Base-by-base conservation (phyloP, 2,113 vertebrate species). In the Spizaetus ornatus region DNA sequence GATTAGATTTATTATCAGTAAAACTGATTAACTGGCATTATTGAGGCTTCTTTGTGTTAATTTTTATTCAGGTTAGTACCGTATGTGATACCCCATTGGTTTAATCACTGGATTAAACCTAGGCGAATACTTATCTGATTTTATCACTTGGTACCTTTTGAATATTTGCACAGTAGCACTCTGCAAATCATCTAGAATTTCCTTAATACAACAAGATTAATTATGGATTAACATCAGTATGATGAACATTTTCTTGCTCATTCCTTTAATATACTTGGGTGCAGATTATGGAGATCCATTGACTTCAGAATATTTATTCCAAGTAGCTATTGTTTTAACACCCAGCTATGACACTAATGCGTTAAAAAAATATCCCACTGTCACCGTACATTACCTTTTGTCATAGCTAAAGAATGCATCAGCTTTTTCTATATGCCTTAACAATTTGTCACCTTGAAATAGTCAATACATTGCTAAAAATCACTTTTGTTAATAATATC, bases 31-130 rank as follows among this genome's bases (percentile, higher is more conserved):
- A 52, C 31, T 69, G 61, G 11, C 22, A 82, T 91, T 96, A 76
- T 40, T 72, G 74, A 89, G 43, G 77, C 19, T 93, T 88, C 50
- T 81, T 81, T 87, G 58, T 71, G 31, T 67, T 91, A 74, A 56
- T 74, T 94, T 94, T 93, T 76, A 47, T 82, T 91, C 77, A 93
- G 36, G 56, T 79, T 95, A 76, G 47, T 79, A 87, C 15, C 0
- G 1, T 48, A 52, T 82, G 36, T 65, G 61, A 43, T 76, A 94
- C 85, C 87, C 70, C 87, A 90, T 91, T 87, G 83, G 77, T 87
- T 96, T 96, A 94, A 94, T 90, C 91, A 76, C 23, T 82, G 78
- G 70, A 96, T 96, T 96, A 96, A 95, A 87, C 34, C 34, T 61
- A 91, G 84, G 43, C 65, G 84, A 87, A 85, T 47, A 93, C 83